phyloP scores from a whole-genome alignment of 2,797 vertebrate genomes.

The Lophius americanus region DNA sequence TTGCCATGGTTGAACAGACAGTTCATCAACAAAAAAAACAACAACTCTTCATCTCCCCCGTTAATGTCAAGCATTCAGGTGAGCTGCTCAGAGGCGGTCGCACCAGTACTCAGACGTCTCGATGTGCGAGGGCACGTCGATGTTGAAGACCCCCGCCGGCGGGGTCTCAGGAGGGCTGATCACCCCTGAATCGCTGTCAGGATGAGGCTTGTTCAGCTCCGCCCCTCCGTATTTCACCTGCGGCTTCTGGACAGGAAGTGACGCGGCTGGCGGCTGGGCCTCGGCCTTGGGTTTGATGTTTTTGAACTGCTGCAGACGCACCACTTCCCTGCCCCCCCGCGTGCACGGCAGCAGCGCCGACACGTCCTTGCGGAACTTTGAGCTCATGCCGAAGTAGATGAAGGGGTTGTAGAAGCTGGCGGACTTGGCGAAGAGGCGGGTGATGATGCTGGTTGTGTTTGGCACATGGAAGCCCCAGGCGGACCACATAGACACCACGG shows the following conservation, averaged over 20 bases:
- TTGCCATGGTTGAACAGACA: conserved; percentile 45
- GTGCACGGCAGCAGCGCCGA: conserved; percentile 80
- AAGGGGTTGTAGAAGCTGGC: conserved; percentile 90
- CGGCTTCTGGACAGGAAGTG: conserved; percentile 39
- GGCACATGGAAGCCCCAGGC: conserved; percentile 86
- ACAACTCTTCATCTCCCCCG: conserved; percentile 40
- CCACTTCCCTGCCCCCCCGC: conserved; percentile 77
- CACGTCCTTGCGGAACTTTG: conserved; percentile 87
- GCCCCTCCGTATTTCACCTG: conserved; percentile 40
- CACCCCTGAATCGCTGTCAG: conserved; percentile 75
- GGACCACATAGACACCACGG: conserved; percentile 92
- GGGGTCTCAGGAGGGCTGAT: conserved; percentile 76
- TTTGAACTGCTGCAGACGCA: conserved; percentile 82
- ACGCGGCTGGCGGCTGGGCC: not conserved
- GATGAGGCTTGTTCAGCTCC: conserved; percentile 40
- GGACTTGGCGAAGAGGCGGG: conserved; percentile 89
- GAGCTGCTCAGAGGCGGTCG: conserved; percentile 81
- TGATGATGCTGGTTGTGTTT: conserved; percentile 88
- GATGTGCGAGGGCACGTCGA: conserved; percentile 71
- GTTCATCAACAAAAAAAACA: conserved; percentile 59
- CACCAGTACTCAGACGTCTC: conserved; percentile 85
- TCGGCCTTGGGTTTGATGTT: conserved; percentile 82
- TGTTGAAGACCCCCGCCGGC: conserved; percentile 69
- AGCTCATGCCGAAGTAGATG: conserved; percentile 92
- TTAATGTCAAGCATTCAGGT: conserved; percentile 44